A percentile compares a stretch with the other conserved stretches of the same genome.
These are phyloP conservation scores for Cygnus olor DNA, from an alignment of 2,797 vertebrate genomes.

Conservation along the genomic window DNA sequence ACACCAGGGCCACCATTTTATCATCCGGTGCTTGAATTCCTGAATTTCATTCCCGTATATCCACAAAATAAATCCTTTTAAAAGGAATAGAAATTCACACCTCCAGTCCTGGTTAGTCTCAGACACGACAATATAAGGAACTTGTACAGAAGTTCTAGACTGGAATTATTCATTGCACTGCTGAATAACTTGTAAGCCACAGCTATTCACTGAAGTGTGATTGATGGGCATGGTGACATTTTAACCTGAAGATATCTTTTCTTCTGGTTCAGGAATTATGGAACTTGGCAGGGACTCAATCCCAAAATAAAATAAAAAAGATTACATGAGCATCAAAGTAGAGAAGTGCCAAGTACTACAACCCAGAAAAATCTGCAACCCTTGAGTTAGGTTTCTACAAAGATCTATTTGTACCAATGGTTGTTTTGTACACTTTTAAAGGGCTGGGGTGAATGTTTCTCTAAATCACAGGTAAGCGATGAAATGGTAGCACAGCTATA, in stretches of 20 bases:
- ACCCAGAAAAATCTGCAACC: neutral
- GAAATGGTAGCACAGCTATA: neutral
- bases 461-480: neutral
- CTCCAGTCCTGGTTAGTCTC: neutral
- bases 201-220: slow-evolving; percentile 38
- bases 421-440: neutral
- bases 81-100: neutral
- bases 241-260: slow-evolving; percentile 64
- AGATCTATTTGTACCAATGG: neutral
- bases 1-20: neutral
- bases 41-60: neutral
- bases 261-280: slow-evolving; percentile 53
- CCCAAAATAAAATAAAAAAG: slow-evolving; percentile 2
- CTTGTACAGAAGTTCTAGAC: slow-evolving; percentile 37
- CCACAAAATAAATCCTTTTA: neutral
- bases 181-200: slow-evolving; percentile 40
- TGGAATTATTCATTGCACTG: slow-evolving; percentile 54
- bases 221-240: slow-evolving; percentile 56
- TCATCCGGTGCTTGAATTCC: neutral
- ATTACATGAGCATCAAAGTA: neutral
- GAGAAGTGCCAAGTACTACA: neutral
- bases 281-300: slow-evolving; percentile 28
- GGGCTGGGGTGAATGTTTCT: neutral
- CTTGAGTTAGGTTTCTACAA: neutral
- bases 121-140: neutral